Evolutionary conservation across 2,888 invertebrate genomes (phyloP), one percentile per base, ranked within the genome.

Genomic region (Melanostoma scalare): DNA sequence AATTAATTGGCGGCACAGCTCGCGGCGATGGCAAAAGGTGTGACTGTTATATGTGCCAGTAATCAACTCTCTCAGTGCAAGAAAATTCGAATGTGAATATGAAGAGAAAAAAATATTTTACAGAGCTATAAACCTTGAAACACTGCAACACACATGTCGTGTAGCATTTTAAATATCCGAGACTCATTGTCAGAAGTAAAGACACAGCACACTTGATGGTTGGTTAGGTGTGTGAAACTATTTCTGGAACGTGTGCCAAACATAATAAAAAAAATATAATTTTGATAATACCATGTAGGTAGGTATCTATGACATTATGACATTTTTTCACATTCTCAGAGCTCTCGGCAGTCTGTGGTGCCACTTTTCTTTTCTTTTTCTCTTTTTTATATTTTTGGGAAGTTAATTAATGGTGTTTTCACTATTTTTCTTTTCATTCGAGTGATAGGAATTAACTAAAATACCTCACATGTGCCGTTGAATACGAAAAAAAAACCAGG

Each of bases 41-140:
- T 63, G 82, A 82, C 73, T 74, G 53, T 60, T 82, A 77, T 73
- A 53, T 77, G 61, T 82, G 68, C 77, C 81, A 82, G 65, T 52
- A 55, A 50, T 50, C 48, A 63, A 40, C 50, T 63, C 6, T 20
- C 42, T 56, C 4, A 31, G 3, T 3, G n/a, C 42, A 65, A 52
- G 33, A 75, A 79, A 73, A 56, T 31, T 48, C 53, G 48, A 65
- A 56, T 60, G 53, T 48, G 52, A n/a, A 8, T 20, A 20, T 20
- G 20, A 33, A 35, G 35, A 42, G 20, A 44, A 53, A 30, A 58
- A 42, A 53, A 36, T 58, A 56, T 53, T 8, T 20, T 58, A 71
- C 55, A 81, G 46, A 44, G 63, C 72, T 78, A 65, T 74, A 82
- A 78, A 82, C 82, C 82, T 82, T 82, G 82, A 82, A 82, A 82